Percentiles rank a stretch among this genome's conserved stretches.
Evolutionary conservation across 1,140 invertebrate genomes (phyloP).

Genomic region (Platorchestia sp.): DNA sequence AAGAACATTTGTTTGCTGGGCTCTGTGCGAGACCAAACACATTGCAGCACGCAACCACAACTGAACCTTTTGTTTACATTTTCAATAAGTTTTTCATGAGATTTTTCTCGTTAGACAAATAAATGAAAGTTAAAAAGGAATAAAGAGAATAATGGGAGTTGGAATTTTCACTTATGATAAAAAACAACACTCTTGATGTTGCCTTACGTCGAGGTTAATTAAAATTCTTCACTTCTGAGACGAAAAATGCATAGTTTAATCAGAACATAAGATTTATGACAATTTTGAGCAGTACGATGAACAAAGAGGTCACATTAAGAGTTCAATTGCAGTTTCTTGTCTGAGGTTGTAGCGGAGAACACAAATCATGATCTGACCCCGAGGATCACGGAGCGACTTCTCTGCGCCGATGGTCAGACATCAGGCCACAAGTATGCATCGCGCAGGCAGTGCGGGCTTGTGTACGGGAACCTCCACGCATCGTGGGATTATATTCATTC

Average conservation of each 20-base stretch:
- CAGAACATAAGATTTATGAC: not conserved
- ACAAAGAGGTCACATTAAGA: not conserved
- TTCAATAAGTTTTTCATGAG: not conserved
- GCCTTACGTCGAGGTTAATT: not conserved
- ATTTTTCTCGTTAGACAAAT: not conserved
- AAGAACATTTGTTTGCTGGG: not conserved
- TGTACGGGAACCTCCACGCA: not conserved
- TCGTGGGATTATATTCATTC: not conserved
- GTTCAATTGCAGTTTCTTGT: not conserved
- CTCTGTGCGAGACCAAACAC: not conserved
- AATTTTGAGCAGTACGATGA: not conserved
- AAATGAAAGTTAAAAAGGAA: not conserved
- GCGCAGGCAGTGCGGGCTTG: not conserved
- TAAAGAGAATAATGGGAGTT: not conserved
- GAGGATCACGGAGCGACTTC: too few relatives aligned
- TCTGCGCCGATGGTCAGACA: not conserved
- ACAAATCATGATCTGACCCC: not conserved
- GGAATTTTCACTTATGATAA: not conserved
- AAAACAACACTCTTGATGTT: not conserved
- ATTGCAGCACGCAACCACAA: not conserved
- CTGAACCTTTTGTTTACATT: not conserved
- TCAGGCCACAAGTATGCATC: not conserved
- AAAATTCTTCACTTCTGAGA: not conserved
- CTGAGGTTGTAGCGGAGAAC: not conserved
- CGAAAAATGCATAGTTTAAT: not conserved